Evolutionary conservation across 2,797 vertebrate species (phyloP).

Genomic region (Artibeus jamaicensis): DNA sequence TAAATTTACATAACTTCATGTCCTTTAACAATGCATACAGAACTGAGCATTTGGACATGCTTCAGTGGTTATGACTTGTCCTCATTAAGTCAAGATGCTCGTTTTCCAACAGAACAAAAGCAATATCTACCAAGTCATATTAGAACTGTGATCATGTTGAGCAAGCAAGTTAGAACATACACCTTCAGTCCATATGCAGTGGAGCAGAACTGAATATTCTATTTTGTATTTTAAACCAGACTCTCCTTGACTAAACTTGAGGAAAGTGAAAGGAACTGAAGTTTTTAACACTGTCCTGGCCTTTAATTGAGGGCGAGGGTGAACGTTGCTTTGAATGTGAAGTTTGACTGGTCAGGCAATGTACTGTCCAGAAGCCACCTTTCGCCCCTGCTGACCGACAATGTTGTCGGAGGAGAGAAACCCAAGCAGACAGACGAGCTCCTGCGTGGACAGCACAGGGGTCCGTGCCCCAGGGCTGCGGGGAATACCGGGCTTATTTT

Average conservation of each 20-base stretch:
- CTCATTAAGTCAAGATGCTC: background rate
- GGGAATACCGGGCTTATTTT: background rate
- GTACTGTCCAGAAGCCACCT: background rate
- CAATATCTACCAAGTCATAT: background rate
- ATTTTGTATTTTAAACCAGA: background rate
- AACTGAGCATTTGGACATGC: background rate
- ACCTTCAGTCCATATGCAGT: background rate
- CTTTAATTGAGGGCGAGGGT: background rate
- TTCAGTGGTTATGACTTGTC: background rate
- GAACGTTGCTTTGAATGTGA: constrained; percentile 49
- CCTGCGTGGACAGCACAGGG: background rate
- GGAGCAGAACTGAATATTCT: background rate
- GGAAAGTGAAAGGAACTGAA: background rate
- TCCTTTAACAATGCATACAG: background rate
- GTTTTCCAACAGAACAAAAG: background rate
- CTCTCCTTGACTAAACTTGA: constrained; percentile 15
- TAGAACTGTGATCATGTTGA: background rate
- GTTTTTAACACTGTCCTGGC: constrained; percentile 43
- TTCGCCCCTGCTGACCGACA: background rate
- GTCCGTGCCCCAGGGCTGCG: background rate
- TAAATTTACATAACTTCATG: background rate
- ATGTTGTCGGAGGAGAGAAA: background rate
- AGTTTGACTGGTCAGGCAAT: constrained; percentile 8
- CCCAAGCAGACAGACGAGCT: background rate
- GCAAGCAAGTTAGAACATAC: background rate